Evolutionary conservation across 2,888 invertebrate genomes (phyloP), one percentile per base, ranked within the genome.

Genomic region (Koerneria pararmatus): DNA sequence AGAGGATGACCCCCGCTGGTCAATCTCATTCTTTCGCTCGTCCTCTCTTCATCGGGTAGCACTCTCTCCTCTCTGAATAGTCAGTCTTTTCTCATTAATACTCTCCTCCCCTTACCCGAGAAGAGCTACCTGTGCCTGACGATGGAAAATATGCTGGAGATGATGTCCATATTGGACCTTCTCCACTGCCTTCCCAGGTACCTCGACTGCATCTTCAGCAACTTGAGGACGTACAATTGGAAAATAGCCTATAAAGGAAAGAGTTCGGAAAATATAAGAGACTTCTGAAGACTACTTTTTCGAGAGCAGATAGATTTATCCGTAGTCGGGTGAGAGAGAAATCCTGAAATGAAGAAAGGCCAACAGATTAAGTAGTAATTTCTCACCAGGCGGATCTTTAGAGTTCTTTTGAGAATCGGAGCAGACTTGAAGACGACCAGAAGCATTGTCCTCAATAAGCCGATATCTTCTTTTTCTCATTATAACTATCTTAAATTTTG

Each of bases 391-490:
- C 85, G 84, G 29, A 87, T 88, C 77, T 95, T 94, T 19, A 99
- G 87, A 0, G 95, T 92, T 75, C 95, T 89, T 85, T 97, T 97
- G 67, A 99, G 87, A 80, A 98, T 97, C 1, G 98, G 97, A 3
- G 98, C 95, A 68, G 97, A 97, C 86, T 99, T 99, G 85, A 98
- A 98, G 11, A 98, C 95, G 35, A 99, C 97, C 77, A 98, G 87
- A 95, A 99, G 97, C 87, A 82, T 82, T 5, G 83, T 82, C 29
- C 98, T n/a, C n/a, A n/a, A n/a, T n/a, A n/a, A n/a, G 89, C n/a
- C 97, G 95, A 85, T 97, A 95, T 84, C 98, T 98, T 93, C 97
- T 95, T 85, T 99, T 99, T n/a, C n/a, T n/a, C n/a, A n/a, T n/a
- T n/a, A n/a, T n/a, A n/a, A n/a, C n/a, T n/a, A n/a, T n/a, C n/a